Evolutionary conservation across 2,113 vertebrate genomes (phyloP).

Genomic region (Eurystomus gularis): DNA sequence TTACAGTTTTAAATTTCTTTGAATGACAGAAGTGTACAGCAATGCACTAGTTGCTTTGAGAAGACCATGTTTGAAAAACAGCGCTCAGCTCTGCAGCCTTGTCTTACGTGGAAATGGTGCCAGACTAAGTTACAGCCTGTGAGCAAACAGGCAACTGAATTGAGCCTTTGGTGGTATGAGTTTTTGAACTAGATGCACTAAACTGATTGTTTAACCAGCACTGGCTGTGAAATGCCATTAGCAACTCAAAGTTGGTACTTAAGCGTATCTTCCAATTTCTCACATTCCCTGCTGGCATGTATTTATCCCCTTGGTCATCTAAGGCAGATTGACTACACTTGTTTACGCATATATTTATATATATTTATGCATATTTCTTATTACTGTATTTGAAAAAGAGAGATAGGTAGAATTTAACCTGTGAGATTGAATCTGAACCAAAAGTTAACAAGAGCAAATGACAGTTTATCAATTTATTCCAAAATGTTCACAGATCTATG

Average conservation of each 20-base stretch:
- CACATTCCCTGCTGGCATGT: background rate
- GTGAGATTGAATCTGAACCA: background rate
- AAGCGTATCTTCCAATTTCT: background rate
- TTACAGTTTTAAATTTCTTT: background rate
- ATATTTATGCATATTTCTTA: background rate
- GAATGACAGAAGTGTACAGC: fast-evolving
- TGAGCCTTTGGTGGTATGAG: background rate
- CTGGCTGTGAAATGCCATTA: background rate
- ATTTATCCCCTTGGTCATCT: background rate
- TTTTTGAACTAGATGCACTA: background rate
- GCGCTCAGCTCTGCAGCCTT: background rate
- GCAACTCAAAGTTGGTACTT: background rate
- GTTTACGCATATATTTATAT: background rate
- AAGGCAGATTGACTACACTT: background rate
- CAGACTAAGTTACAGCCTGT: background rate
- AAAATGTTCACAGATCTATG: background rate
- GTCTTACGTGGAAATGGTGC: background rate
- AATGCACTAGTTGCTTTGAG: background rate
- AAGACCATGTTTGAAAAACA: background rate
- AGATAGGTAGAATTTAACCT: background rate
- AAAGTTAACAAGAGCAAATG: background rate
- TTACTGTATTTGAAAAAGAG: background rate
- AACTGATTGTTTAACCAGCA: background rate
- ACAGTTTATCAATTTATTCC: background rate
- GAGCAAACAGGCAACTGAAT: background rate